Evolutionary conservation across 92 coral and sea anemone genomes (phyloP).

Genomic region (Ricordea florida): DNA sequence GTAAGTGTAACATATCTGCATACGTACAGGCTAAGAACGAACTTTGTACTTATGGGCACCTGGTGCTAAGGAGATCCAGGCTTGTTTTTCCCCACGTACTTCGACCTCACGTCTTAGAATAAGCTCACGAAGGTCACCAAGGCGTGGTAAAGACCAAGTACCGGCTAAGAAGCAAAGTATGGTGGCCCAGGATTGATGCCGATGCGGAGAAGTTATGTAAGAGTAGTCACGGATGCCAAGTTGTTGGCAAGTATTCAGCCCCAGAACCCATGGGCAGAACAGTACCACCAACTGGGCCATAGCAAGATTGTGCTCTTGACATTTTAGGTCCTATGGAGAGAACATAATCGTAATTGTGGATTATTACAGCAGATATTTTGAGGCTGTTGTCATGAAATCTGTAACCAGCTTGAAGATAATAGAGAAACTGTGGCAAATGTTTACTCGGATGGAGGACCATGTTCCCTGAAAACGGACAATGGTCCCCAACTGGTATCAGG

Average conservation of each 20-base stretch:
- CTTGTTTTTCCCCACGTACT: conserved; percentile 1
- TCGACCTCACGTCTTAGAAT: neutral
- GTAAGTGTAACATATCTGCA: conserved; percentile 1
- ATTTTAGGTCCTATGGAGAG: conserved; percentile 32
- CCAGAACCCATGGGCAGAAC: conserved; percentile 19
- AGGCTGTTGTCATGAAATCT: conserved; percentile 1
- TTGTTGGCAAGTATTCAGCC: neutral
- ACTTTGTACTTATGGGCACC: neutral
- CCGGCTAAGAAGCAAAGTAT: conserved; percentile 19
- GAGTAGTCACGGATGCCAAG: conserved; percentile 29
- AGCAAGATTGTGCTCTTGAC: conserved; percentile 16
- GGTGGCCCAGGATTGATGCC: conserved; percentile 23
- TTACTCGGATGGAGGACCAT: conserved; percentile 13
- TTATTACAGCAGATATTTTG: conserved; percentile 21
- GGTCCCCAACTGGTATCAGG: conserved; percentile 7
- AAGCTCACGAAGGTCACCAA: conserved; percentile 27
- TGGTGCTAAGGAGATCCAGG: neutral
- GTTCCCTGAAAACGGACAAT: conserved; percentile 6
- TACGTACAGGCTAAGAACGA: neutral
- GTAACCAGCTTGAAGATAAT: conserved; percentile 9
- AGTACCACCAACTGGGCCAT: conserved; percentile 3
- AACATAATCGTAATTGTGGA: conserved; percentile 2
- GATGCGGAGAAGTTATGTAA: conserved; percentile 20
- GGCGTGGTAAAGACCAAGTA: conserved; percentile 17
- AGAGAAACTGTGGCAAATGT: neutral